Conservation (phyloP, 1,140 invertebrate genomes). For the Mercenaria mercenaria region DNA sequence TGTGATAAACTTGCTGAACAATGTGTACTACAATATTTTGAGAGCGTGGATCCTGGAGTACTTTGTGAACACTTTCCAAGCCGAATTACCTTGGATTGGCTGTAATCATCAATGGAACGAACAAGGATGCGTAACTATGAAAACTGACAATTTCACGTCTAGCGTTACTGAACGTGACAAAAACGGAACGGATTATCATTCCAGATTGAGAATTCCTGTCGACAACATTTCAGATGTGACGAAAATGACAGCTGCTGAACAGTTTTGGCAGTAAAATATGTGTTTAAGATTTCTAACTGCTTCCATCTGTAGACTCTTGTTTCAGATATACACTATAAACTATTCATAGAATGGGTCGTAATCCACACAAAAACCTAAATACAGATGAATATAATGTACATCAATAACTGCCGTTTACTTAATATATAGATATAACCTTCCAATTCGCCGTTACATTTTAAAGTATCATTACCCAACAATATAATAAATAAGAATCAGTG, state of each 20-base stretch:
- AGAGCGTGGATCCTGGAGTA: conserved; percentile 60
- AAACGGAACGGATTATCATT: not conserved
- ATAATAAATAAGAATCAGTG: too few species aligned
- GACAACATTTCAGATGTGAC: not conserved
- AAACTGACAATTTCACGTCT: not conserved
- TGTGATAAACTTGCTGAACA: conserved; percentile 45
- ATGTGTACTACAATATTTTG: conserved; percentile 56
- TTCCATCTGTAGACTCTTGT: too few species aligned
- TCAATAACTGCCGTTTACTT: too few species aligned
- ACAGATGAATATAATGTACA: too few species aligned
- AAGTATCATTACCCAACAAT: too few species aligned
- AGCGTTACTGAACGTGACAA: not conserved
- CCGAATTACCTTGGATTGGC: conserved; percentile 28
- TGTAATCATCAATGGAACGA: conserved; percentile 47
- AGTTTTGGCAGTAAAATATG: conserved; percentile 31
- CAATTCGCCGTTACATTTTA: too few species aligned
- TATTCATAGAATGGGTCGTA: too few species aligned
- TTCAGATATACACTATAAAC: too few species aligned
- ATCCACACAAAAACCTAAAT: too few species aligned
- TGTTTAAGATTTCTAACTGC: too few species aligned
- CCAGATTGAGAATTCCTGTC: too few species aligned
- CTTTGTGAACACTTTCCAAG: conserved; percentile 31
- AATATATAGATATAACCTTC: too few species aligned
- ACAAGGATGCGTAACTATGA: conserved; percentile 11
- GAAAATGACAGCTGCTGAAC: conserved; percentile 19